Evolutionary conservation across 2,797 vertebrate species (phyloP), one percentile per base, ranked within the genome.

Genomic region (Alca torda): DNA sequence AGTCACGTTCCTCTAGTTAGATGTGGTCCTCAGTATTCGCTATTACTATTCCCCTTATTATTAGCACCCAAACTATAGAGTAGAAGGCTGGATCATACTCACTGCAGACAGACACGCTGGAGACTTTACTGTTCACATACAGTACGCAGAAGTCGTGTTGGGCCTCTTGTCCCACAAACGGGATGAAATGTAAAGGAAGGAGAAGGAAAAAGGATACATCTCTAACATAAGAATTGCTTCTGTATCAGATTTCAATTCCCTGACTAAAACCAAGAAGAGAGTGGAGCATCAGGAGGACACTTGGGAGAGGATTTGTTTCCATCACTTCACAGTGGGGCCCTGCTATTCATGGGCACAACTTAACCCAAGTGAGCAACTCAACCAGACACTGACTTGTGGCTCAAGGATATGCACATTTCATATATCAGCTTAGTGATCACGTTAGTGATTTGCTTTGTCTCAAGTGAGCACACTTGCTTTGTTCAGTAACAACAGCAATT

Each of bases 141-240:
- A 64, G 48, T 16, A 76, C 0, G 0, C 33, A 87, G 43, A 60
- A 65, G 24, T 51, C 0, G 0, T 6, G 5, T 33, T 48, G 11
- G 31, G 48, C 31, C 39, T 70, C 63, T 69, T 48, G 57, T 70
- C 35, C 43, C 56, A 74, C 6, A 43, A 31, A 51, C 17, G 11
- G 26, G 33, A 65, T 31, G 21, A 80, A 91, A 77, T n/a, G 70
- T 4, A 80, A 87, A 54, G 30, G 13, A 85, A 76, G 8, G 8
- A 82, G 10, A 65, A 76, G 39, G 50, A 41, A 72, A 87, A 82
- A 57, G 4, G 50, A 65, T 46, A 67, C 3, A 72, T 20, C 31
- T 8, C 28, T 74, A 53, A 68, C 2, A 17, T 16, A 69, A 67
- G 57, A 74, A 80, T 9, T 46, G 35, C 23, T 83, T 54, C 30